A percentile compares a stretch with the other conserved stretches of the same genome.
These are phyloP conservation scores for Ptycholaimellus sp. DNA, from an alignment of 2,888 invertebrate species.

Conservation along the genomic window DNA sequence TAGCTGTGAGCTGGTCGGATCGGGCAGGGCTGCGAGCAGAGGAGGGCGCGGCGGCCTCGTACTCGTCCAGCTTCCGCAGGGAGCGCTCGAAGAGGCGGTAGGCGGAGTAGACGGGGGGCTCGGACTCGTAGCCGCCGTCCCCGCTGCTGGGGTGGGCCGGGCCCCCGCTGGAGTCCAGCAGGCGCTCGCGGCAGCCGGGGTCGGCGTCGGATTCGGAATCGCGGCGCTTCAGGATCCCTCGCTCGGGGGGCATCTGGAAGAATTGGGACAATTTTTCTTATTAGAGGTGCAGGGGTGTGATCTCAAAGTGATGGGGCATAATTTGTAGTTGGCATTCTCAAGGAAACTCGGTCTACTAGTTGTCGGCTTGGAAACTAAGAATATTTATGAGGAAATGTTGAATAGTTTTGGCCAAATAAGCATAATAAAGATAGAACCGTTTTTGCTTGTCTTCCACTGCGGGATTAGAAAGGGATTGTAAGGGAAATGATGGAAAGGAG, in stretches of 20 bases:
- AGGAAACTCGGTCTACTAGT: too few species aligned
- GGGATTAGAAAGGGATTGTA: too few species aligned
- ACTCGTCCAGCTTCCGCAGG: constrained; percentile 2
- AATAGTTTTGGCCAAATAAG: too few species aligned
- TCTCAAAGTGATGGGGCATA: too few species aligned
- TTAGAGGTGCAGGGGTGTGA: background rate
- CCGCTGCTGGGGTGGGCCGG: background rate
- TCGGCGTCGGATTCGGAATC: background rate
- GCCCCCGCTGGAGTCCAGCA: background rate
- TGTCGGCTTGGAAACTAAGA: too few species aligned
- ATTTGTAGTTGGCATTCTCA: too few species aligned
- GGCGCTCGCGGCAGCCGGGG: background rate
- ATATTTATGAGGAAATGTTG: too few species aligned
- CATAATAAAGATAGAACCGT: too few species aligned
- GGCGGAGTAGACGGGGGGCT: constrained; percentile 1
- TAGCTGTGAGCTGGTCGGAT: too few species aligned
- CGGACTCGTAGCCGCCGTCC: constrained; percentile 3
- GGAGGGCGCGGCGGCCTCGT: background rate
- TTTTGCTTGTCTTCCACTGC: too few species aligned
- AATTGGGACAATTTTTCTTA: background rate
- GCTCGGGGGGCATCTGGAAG: constrained; percentile 3
- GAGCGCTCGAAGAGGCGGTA: constrained; percentile 3
- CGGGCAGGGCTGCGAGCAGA: too few species aligned
- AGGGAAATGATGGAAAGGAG: too few species aligned
- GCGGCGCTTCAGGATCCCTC: constrained; percentile 6